Evolutionary conservation across 2,113 vertebrate genomes (phyloP).

Genomic region (Eclectus roratus): DNA sequence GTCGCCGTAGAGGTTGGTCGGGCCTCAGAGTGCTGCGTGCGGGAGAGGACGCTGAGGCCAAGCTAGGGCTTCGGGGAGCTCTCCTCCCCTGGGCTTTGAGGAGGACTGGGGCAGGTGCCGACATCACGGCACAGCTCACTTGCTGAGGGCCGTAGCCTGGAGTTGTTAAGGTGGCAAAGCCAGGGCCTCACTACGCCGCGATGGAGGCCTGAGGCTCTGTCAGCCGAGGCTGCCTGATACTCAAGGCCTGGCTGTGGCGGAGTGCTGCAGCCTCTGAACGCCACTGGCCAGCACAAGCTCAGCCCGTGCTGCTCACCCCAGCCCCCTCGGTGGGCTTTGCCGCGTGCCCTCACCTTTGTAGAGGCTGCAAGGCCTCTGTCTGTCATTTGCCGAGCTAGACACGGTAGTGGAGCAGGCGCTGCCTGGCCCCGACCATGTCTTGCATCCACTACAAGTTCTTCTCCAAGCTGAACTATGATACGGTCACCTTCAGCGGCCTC

Average conservation of each 20-base stretch:
- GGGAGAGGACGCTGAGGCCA: not conserved
- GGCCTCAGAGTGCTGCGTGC: not conserved
- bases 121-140: not conserved
- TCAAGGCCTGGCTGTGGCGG: not conserved
- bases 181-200: not conserved
- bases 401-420: not conserved
- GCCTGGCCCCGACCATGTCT: conserved; percentile 81
- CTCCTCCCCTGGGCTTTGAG: too few relatives aligned
- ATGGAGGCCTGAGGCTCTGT: not conserved
- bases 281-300: not conserved
- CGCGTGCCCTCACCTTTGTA: not conserved
- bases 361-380: not conserved
- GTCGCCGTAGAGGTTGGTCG: not conserved
- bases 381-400: not conserved
- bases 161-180: not conserved
- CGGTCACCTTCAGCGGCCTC: conserved; percentile 90
- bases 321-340: not conserved
- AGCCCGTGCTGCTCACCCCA: not conserved
- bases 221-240: not conserved
- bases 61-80: not conserved
- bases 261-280: not conserved
- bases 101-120: too few relatives aligned
- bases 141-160: not conserved
- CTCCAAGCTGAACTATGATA: conserved; percentile 95
- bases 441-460: conserved; percentile 98